These are phyloP conservation scores for Yasuhikotakia modesta DNA, from an alignment of 2,797 vertebrate species.

Conservation along the genomic window DNA sequence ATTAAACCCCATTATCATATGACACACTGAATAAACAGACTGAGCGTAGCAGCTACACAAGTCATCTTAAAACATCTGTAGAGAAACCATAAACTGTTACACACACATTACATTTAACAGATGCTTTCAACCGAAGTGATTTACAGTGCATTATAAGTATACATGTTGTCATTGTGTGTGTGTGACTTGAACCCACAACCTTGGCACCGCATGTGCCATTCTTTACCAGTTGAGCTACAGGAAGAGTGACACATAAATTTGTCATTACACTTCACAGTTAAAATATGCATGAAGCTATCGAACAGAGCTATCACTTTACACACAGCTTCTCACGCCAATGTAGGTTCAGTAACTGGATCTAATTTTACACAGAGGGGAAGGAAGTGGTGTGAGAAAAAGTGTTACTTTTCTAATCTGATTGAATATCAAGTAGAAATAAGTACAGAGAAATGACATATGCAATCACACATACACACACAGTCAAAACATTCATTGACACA, in stretches of 20 bases:
- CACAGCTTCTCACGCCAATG: conserved; percentile 28
- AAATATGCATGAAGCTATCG: conserved; percentile 69
- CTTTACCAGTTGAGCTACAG: neutral
- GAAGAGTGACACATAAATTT: conserved; percentile 60
- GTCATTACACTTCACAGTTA: conserved; percentile 60
- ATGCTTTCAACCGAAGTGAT: too few relatives aligned
- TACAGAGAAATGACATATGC: too few relatives aligned
- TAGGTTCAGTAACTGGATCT: conserved; percentile 23
- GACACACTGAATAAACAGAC: too few relatives aligned
- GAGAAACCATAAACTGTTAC: conserved; percentile 60
- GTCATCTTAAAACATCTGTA: conserved; percentile 6
- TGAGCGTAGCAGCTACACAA: too few relatives aligned
- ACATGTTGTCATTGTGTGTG: neutral
- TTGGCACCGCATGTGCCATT: neutral
- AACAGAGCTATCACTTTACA: conserved; percentile 59
- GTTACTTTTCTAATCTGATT: conserved; percentile 14
- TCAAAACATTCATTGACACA: too few relatives aligned
- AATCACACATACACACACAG: neutral
- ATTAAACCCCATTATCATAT: too few relatives aligned
- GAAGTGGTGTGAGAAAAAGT: conserved; percentile 13
- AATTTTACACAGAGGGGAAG: conserved; percentile 34
- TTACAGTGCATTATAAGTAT: neutral
- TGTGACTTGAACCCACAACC: neutral
- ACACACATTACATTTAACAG: conserved; percentile 25
- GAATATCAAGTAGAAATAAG: neutral